These are phyloP conservation scores for Acropora tenuis DNA, from an alignment of 64 coral and sea anemone species.

Conservation along the genomic window DNA sequence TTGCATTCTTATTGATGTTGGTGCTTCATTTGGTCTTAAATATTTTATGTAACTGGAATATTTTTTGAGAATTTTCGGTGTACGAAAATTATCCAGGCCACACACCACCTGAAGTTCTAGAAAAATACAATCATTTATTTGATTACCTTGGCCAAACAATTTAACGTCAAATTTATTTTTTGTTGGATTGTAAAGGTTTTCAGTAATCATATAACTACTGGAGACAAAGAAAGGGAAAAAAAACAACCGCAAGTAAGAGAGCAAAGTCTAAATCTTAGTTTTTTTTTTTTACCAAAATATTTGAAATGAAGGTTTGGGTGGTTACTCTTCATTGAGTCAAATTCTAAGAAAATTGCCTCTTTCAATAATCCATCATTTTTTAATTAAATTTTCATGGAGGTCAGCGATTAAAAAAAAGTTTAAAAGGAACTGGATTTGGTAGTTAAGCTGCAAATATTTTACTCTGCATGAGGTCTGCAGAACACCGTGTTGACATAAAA, in stretches of 20 bases:
- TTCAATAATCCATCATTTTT: not conserved
- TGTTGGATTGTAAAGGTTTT: too few species aligned
- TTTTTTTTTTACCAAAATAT: not conserved
- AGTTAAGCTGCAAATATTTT: not conserved
- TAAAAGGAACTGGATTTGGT: not conserved
- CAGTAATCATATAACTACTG: too few species aligned
- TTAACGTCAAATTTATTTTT: too few species aligned
- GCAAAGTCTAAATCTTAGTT: not conserved
- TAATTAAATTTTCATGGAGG: slow-evolving; percentile 2
- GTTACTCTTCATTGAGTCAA: not conserved
- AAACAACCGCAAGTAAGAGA: too few species aligned
- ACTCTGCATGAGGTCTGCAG: not conserved
- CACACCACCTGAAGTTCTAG: too few species aligned
- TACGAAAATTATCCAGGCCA: too few species aligned
- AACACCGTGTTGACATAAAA: not conserved
- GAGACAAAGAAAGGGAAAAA: too few species aligned
- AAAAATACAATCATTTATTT: too few species aligned
- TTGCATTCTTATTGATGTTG: not conserved
- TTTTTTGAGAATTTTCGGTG: too few species aligned
- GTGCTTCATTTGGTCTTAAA: not conserved
- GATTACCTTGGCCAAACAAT: too few species aligned
- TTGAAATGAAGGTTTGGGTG: not conserved
- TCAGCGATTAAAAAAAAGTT: not conserved
- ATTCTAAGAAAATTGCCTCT: not conserved
- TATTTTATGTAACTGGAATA: too few species aligned